These are phyloP conservation scores for Capreolus pygargus DNA, from an alignment of 2,113 vertebrate genomes.

Conservation along the genomic window DNA sequence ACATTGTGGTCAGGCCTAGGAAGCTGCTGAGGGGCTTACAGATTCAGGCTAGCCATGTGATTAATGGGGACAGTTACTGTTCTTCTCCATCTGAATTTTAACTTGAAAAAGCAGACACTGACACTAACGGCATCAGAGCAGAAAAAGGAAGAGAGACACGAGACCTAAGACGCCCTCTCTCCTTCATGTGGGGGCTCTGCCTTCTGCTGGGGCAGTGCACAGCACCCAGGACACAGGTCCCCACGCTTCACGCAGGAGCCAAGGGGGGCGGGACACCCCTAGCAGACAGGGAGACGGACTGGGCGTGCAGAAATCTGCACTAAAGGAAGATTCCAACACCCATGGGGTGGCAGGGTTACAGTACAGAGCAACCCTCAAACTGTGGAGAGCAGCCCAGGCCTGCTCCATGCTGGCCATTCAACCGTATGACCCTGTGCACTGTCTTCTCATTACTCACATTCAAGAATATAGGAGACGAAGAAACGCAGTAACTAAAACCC, in stretches of 20 bases:
- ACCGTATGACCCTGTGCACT: background rate
- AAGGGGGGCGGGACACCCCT: background rate
- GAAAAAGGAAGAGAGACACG: background rate
- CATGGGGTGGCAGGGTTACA: background rate
- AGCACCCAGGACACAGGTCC: background rate
- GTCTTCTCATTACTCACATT: background rate
- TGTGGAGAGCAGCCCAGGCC: no score
- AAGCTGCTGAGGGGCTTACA: background rate
- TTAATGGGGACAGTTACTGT: background rate
- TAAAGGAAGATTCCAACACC: background rate
- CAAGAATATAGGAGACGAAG: background rate
- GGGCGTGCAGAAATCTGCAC: background rate
- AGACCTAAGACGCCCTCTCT: background rate
- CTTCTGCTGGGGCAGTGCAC: background rate
- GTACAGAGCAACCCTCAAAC: background rate
- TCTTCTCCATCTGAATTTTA: background rate
- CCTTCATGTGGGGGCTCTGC: background rate
- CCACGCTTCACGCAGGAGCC: background rate
- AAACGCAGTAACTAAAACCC: background rate
- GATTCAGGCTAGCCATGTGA: background rate
- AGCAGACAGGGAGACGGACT: background rate
- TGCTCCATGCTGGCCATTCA: background rate
- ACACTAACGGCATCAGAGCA: background rate
- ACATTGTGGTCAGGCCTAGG: background rate
- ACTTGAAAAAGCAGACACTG: background rate